Base-by-base conservation (phyloP, 2,888 invertebrate genomes). In the Drosophila kambysellisi region DNA sequence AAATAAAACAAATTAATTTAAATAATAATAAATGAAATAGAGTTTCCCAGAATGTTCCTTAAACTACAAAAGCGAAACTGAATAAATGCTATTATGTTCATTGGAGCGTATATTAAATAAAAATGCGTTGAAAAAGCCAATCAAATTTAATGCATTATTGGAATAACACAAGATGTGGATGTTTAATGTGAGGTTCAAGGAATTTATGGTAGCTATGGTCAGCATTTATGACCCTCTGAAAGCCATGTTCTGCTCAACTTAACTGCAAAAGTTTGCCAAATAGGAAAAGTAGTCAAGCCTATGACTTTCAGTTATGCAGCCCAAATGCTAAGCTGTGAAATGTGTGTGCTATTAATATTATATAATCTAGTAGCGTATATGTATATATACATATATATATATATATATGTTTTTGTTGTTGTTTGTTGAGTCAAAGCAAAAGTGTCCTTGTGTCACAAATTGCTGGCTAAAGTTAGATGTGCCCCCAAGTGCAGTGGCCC, bases 391-490 rank as follows among this genome's bases (percentile, higher is more conserved):
- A n/a, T 17, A 39, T 1, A 35, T 12, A 35, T 5, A 5, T 17
- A 3, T 8, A n/a, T n/a, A n/a, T 11, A n/a, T 6, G 1, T 6
- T 12, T 1, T 20, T 48, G 29, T 52, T 59, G 48, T 51, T 32
- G 12, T 25, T 59, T 64, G 20, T 50, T 54, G 43, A 60, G 12
- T 43, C 50, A 33, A 57, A 46, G 57, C 52, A 56, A 68, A 59
- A 54, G 52, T 78, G 71, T 76, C 81, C 71, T 80, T 76, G 64
- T 78, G 71, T 67, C 64, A 64, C 61, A 67, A 71, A 71, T 51
- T 41, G 79, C 56, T 74, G 60, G 50, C 66, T 46, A 60, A 74
- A 79, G 59, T 66, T 66, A 41, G 69, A 63, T 74, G 59, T 57
- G 74, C 78, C 62, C 62, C 60, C 71, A 58, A 79, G 61, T 70